Evolutionary conservation across 2,888 invertebrate species (phyloP), one percentile per base, ranked within the genome.

Genomic region (Chelonus formosanus): DNA sequence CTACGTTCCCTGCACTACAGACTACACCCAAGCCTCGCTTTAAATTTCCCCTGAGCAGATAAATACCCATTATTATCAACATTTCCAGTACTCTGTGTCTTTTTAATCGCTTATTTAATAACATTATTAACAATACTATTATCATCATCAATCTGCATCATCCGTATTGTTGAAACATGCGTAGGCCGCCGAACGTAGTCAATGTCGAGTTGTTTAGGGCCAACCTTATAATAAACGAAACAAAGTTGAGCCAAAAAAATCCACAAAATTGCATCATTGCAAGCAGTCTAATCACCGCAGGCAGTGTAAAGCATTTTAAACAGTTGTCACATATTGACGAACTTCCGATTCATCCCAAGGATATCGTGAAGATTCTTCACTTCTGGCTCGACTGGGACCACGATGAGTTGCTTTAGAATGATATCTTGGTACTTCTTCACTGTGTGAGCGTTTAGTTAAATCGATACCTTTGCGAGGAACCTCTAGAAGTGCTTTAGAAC

Each of bases 261-360:
- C 48, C 57, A 34, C 43, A 54, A 44, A 35, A 40, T 35, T 10
- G 54, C 53, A 10, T 53, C 44, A 35, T 7, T 5, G 36, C 6
- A 34, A 62, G 61, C 34, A 7, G 47, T 55, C 35, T 58, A 5
- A 50, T 54, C 50, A 60, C 48, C 48, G 40, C 56, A 34, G 65
- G 45, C 61, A 57, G 61, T 56, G 48, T 7, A 48, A 31, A 20
- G 4, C 10, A 57, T 58, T 44, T 61, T 61, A 82, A 59, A 84
- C 84, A 50, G 84, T 84, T 20, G 84, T 84, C 50, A 84, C 84
- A 73, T 84, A 84, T 70, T 84, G 76, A 56, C 81, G 72, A 55
- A 84, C 70, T 72, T 84, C 84, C 5, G 69, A 70, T 34, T 80
- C 80, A 57, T 63, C 72, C 82, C 82, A 82, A 4, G 81, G 81